Conservation (phyloP, 1,140 invertebrate genomes). For the Bacillus rossius region DNA sequence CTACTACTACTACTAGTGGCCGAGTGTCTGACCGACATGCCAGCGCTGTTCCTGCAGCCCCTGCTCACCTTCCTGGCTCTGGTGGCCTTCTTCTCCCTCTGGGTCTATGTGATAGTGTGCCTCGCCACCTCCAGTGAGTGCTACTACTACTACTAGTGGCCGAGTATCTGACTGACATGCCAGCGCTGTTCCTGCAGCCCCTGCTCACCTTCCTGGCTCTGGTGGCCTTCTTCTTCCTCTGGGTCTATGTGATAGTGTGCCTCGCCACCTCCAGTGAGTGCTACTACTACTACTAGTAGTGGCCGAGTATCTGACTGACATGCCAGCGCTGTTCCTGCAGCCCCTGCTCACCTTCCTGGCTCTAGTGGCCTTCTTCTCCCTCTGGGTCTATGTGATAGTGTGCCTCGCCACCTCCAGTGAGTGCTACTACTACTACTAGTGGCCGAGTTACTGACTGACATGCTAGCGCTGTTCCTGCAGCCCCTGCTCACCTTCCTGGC, state of each 20-base stretch:
- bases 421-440: too few relatives aligned
- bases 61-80: slow-evolving; percentile 77
- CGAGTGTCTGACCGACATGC: too few relatives aligned
- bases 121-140: slow-evolving; percentile 64
- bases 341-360: slow-evolving; percentile 80
- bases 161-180: too few relatives aligned
- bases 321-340: slow-evolving; percentile 83
- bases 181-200: slow-evolving; percentile 82
- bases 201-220: slow-evolving; percentile 77
- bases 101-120: slow-evolving; percentile 71
- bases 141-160: too few relatives aligned
- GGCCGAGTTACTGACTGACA: too few relatives aligned
- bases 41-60: slow-evolving; percentile 82
- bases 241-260: slow-evolving; percentile 71
- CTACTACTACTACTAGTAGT: too few relatives aligned
- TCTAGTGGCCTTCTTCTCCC: slow-evolving; percentile 71
- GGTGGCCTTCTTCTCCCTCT: slow-evolving; percentile 74
- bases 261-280: slow-evolving; percentile 64
- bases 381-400: slow-evolving; percentile 77
- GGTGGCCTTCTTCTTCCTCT: slow-evolving; percentile 74
- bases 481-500: slow-evolving; percentile 80
- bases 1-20: too few relatives aligned
- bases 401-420: slow-evolving; percentile 65
- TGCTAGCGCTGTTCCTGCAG: slow-evolving; percentile 83
- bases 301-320: too few relatives aligned